These are phyloP conservation scores for Meiosimyza decipiens DNA, from an alignment of 2,888 invertebrate species.

Conservation along the genomic window DNA sequence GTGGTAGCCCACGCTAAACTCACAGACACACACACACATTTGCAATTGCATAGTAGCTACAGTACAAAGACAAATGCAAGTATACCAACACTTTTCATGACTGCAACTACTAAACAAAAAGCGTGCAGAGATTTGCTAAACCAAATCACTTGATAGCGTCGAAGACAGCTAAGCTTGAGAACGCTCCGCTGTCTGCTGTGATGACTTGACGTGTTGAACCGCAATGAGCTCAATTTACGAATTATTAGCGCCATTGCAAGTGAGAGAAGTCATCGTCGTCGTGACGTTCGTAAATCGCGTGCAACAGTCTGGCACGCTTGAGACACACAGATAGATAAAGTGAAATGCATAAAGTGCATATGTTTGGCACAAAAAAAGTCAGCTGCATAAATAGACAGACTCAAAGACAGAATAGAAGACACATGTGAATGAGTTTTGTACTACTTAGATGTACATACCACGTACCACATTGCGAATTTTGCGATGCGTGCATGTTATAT, in stretches of 20 bases:
- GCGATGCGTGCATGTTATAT: neutral
- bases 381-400: neutral
- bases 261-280: neutral
- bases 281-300: neutral
- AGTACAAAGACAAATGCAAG: no score
- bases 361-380: neutral
- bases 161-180: no score
- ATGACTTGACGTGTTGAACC: constrained; percentile 30
- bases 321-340: neutral
- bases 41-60: no score
- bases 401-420: constrained; percentile 7
- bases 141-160: no score
- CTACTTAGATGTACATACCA: neutral
- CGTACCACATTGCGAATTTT: constrained; percentile 4
- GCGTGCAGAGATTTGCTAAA: no score
- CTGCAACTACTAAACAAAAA: no score
- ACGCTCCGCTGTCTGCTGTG: neutral
- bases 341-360: no score
- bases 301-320: neutral
- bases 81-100: no score
- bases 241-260: constrained; percentile 32
- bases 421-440: neutral
- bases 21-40: no score
- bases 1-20: no score
- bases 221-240: constrained; percentile 35